A percentile compares a stretch with the other conserved stretches of the same genome.
These are phyloP conservation scores for Salvelinus namaycush DNA, from an alignment of 2,113 vertebrate species.

Conservation along the genomic window DNA sequence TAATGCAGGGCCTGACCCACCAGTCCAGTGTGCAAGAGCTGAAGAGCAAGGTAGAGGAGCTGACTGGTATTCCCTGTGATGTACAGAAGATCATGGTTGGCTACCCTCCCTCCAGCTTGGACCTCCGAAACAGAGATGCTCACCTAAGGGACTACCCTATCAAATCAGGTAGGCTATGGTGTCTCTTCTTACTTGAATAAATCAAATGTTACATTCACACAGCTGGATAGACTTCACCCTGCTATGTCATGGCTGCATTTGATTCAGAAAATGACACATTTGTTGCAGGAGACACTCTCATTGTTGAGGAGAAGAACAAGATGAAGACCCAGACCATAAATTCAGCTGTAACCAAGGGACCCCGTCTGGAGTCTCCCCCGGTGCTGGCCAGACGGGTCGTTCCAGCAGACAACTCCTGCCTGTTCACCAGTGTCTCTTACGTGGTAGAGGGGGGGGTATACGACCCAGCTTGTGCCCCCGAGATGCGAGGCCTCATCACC, in stretches of 20 bases:
- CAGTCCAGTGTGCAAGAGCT: slow-evolving; percentile 89
- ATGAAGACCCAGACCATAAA: slow-evolving; percentile 66
- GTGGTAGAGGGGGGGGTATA: slow-evolving; percentile 92
- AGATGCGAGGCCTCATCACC: slow-evolving; percentile 93
- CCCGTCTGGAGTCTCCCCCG: slow-evolving; percentile 68
- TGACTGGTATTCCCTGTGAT: slow-evolving; percentile 88
- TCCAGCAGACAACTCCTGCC: slow-evolving; percentile 96
- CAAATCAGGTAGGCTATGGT: slow-evolving; percentile 82
- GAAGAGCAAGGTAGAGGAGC: slow-evolving; percentile 85
- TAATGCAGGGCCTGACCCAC: slow-evolving; percentile 90
- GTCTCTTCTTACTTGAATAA: background rate
- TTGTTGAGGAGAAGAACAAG: slow-evolving; percentile 89
- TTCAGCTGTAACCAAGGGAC: slow-evolving; percentile 65
- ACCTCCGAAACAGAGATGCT: slow-evolving; percentile 83
- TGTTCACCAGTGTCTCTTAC: slow-evolving; percentile 95
- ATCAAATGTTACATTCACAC: background rate
- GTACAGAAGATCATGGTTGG: slow-evolving; percentile 93
- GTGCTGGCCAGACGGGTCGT: slow-evolving; percentile 82
- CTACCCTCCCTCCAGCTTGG: slow-evolving; percentile 88
- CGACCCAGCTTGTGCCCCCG: slow-evolving; percentile 84
- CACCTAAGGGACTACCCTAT: slow-evolving; percentile 88
- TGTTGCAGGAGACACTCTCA: slow-evolving; percentile 90
- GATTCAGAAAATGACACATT: no score
- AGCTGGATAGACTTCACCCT: background rate
- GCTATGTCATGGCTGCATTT: slow-evolving; percentile 10